Conservation (phyloP, 2,113 vertebrate species). For the Psammodynastes pulverulentus region DNA sequence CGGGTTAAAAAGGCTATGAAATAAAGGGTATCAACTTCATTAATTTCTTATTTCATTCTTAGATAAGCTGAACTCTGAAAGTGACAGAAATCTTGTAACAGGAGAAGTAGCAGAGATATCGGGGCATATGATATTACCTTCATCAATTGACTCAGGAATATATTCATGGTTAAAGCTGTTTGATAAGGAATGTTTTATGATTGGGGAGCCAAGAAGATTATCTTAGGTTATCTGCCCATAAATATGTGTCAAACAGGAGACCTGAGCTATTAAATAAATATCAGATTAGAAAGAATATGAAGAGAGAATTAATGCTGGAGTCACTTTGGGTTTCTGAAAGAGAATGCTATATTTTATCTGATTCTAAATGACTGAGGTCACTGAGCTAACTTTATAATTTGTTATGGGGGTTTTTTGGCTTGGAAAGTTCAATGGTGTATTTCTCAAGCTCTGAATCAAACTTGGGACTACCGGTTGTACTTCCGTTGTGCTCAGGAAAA, state of each 20-base stretch:
- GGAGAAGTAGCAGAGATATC: background rate
- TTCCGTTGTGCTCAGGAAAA: no score
- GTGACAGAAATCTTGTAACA: background rate
- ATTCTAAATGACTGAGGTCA: background rate
- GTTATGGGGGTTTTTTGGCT: background rate
- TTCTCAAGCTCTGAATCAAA: no score
- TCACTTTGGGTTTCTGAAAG: background rate
- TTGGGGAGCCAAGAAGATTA: background rate
- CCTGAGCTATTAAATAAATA: background rate
- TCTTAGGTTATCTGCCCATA: background rate
- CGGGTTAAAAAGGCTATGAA: background rate
- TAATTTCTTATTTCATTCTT: background rate
- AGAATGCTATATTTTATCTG: background rate
- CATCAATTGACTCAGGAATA: background rate
- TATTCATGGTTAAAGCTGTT: background rate
- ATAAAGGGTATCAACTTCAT: background rate
- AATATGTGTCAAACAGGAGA: background rate
- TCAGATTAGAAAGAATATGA: background rate
- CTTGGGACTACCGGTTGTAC: no score
- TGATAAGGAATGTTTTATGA: background rate
- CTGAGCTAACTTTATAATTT: background rate
- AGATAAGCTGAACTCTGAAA: background rate
- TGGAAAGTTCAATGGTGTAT: background rate
- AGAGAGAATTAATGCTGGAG: background rate
- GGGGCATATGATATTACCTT: background rate